Conservation (phyloP, 2,113 vertebrate genomes). For the Shinisaurus crocodilurus region DNA sequence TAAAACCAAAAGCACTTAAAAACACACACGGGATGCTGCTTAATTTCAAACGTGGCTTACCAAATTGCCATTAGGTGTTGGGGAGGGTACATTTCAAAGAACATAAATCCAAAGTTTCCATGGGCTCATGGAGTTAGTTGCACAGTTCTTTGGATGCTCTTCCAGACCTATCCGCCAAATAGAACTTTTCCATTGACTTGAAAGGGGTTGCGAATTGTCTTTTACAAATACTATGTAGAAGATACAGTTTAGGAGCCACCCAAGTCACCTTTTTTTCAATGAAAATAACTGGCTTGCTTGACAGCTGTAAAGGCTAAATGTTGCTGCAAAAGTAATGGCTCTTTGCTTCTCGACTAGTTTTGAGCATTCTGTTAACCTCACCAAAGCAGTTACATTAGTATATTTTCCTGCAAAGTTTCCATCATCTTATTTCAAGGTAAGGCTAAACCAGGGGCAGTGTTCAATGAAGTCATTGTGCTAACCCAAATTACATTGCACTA, state of each 20-base stretch:
- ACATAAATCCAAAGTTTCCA: neutral
- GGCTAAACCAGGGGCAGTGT: no score
- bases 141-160: neutral
- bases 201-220: no score
- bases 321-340: neutral
- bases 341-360: neutral
- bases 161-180: neutral
- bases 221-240: no score
- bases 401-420: no score
- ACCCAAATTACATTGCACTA: no score
- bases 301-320: neutral
- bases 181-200: neutral
- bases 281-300: neutral
- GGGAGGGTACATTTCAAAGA: neutral
- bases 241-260: no score
- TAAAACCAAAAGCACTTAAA: constrained; percentile 49
- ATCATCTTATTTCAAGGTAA: no score
- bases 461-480: no score
- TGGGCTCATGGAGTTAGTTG: neutral
- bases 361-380: neutral
- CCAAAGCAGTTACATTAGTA: no score
- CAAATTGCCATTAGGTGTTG: neutral
- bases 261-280: no score
- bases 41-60: neutral
- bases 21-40: constrained; percentile 25